Percentiles rank a stretch among this genome's conserved stretches.
Conservation (phyloP, 2,113 vertebrate genomes). For the Dromiciops gliroides region DNA sequence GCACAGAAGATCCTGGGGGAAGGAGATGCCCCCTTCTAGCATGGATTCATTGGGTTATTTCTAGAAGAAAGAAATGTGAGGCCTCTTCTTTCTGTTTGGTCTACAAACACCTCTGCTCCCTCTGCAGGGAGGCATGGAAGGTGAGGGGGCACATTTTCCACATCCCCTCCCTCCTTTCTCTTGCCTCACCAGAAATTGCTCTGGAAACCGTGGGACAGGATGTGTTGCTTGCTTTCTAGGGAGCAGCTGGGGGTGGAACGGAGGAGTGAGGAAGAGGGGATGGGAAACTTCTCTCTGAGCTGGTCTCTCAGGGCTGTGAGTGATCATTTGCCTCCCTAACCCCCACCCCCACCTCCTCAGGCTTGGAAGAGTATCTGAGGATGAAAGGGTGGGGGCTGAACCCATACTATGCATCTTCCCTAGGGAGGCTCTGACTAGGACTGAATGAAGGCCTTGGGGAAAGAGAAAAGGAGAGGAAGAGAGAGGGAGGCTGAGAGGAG, state of each 20-base stretch:
- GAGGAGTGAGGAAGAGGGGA: neutral
- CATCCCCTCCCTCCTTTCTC: neutral
- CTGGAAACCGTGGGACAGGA: neutral
- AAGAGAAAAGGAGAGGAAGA: neutral
- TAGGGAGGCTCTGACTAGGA: neutral
- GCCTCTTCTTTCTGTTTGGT: neutral
- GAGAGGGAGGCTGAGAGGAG: neutral
- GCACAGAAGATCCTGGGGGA: neutral
- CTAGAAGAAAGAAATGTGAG: neutral
- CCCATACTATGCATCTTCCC: neutral
- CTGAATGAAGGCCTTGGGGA: neutral
- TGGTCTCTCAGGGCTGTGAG: neutral
- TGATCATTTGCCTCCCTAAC: neutral
- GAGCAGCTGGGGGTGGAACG: neutral
- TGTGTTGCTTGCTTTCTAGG: neutral
- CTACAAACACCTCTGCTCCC: neutral
- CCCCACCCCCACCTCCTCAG: neutral
- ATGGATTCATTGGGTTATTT: neutral
- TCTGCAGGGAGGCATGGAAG: neutral
- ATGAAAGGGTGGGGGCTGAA: neutral
- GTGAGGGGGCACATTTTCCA: neutral
- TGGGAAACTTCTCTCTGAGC: neutral
- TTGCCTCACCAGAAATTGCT: neutral
- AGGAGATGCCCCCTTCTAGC: neutral
- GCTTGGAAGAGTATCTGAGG: neutral